Evolutionary conservation across 2,888 invertebrate genomes (phyloP), one percentile per base, ranked within the genome.

Genomic region (Ypsolopha sequella): DNA sequence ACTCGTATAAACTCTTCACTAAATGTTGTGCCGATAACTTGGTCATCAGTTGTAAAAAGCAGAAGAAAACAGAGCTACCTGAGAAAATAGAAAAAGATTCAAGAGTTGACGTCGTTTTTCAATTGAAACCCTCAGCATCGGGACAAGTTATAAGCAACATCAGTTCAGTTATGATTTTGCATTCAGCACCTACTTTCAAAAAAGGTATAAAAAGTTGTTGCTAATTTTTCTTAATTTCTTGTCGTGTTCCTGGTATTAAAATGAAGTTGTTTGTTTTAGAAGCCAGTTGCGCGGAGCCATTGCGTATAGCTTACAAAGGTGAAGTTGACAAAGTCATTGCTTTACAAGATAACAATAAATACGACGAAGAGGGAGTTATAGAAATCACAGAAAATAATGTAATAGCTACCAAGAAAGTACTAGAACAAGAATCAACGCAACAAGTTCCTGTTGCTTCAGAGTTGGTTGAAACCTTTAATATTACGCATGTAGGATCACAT

Each of bases 91-190:
- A 68, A 14, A 53, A 63, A 33, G 59, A 68, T n/a, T 65, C 76
- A 1, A 61, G 70, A 6, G 63, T 82, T 0, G 76, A 81, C 52
- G 71, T 81, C 1, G 67, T 80, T 6, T 61, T 85, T 8, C 64
- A 77, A 53, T 58, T 82, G 41, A 61, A 77, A 54, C 67, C 69
- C 11, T 76, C 76, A 13, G 62, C 68, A 24, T 65, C 75, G 1
- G 75, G 75, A 4, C 68, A 74, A 11, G 66, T 78, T 1, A 62
- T 72, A 35, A 73, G 74, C 56, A 73, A 77, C 41, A 74, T 80
- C 41, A 73, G 67, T 55, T 77, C 82, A 0, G 67, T 80, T 24
- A 68, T 78, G 68, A 65, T 82, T 52, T 58, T 81, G 39, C 65
- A 75, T 60, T 59, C 66, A n/a, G 50, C 56, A 11, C 39, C 46